These are phyloP conservation scores for Planiliza haematocheilus DNA, from an alignment of 2,113 vertebrate genomes.

Conservation along the genomic window DNA sequence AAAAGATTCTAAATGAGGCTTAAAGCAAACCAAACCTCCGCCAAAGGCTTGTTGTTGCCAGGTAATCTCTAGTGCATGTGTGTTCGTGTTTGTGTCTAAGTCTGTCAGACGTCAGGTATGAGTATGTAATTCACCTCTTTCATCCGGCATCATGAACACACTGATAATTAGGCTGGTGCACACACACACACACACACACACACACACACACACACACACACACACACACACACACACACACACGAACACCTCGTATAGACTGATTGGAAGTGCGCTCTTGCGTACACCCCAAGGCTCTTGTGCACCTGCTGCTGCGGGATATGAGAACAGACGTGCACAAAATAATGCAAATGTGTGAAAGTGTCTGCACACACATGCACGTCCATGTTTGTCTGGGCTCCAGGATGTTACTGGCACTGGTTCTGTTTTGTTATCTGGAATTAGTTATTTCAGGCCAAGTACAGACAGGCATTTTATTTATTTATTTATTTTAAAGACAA, in stretches of 20 bases:
- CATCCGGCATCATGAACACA: constrained; percentile 13
- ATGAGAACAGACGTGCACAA: constrained; percentile 13
- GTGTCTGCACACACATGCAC: not conserved
- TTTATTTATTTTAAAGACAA: not conserved
- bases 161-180: constrained; percentile 25
- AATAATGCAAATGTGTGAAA: constrained; percentile 4
- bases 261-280: constrained; percentile 47
- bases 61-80: constrained; percentile 43
- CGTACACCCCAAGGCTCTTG: constrained; percentile 49
- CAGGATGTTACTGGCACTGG: constrained; percentile 16
- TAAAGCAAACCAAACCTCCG: constrained; percentile 42
- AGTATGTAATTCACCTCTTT: constrained; percentile 47
- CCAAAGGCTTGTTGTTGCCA: constrained; percentile 26
- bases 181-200: not conserved
- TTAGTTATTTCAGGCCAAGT: constrained; percentile 10
- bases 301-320: constrained; percentile 55
- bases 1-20: constrained; percentile 58
- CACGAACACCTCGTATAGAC: constrained; percentile 2
- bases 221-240: not conserved
- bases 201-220: not conserved
- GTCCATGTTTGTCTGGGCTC: constrained; percentile 13
- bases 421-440: constrained; percentile 26
- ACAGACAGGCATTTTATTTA: too few relatives aligned
- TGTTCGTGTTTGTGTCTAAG: constrained; percentile 3
- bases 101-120: constrained; percentile 41